Conservation (phyloP, 2,113 vertebrate species). For the Spea bombifrons region DNA sequence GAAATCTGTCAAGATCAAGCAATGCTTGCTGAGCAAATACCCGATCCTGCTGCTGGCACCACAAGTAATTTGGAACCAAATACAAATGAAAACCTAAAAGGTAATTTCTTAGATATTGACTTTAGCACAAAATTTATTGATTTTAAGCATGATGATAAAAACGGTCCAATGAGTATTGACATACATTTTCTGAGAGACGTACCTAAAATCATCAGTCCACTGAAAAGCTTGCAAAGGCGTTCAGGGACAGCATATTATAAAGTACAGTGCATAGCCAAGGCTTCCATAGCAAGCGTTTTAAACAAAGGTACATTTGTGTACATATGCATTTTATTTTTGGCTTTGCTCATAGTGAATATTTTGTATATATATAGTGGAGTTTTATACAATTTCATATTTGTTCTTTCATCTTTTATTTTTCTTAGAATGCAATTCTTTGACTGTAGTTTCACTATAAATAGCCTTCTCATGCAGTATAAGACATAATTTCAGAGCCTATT, state of each 20-base stretch:
- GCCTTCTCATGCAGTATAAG: no score
- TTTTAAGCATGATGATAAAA: slow-evolving; percentile 71
- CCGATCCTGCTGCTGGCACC: slow-evolving; percentile 49
- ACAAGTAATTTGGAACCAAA: slow-evolving; percentile 56
- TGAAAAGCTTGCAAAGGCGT: slow-evolving; percentile 84
- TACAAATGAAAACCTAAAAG: slow-evolving; percentile 49
- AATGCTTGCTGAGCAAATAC: slow-evolving; percentile 16
- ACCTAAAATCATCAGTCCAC: slow-evolving; percentile 86
- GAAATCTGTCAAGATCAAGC: background rate
- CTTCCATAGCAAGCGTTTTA: slow-evolving; percentile 70
- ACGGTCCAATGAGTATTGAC: slow-evolving; percentile 85
- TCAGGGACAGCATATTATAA: slow-evolving; percentile 65
- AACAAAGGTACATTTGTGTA: slow-evolving; percentile 72
- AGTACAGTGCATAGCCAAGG: slow-evolving; percentile 66
- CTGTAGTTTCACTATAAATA: no score
- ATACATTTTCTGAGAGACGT: slow-evolving; percentile 80
- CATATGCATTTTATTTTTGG: background rate
- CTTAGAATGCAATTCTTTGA: no score
- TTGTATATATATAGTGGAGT: no score
- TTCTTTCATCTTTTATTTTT: slow-evolving; percentile 46
- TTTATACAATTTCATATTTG: background rate
- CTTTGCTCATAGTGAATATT: no score
- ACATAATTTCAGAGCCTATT: no score
- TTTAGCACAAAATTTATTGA: slow-evolving; percentile 53
- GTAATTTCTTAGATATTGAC: slow-evolving; percentile 50